Conservation (phyloP, 2,797 vertebrate species). For the Anguilla obscura region DNA sequence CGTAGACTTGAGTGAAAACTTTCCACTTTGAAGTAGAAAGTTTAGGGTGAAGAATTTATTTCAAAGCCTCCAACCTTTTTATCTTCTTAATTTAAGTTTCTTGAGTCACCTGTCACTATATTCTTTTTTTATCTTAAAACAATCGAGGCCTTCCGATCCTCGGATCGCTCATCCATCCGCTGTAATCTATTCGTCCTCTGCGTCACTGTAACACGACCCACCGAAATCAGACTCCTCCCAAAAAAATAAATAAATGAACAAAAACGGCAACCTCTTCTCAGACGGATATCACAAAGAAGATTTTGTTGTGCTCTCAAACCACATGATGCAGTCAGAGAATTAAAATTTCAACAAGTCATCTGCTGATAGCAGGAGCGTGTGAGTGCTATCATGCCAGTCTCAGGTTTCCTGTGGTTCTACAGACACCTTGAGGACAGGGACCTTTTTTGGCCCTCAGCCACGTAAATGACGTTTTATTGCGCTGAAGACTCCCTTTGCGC, state of each 20-base stretch:
- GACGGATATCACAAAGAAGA: constrained; percentile 68
- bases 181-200: constrained; percentile 71
- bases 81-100: constrained; percentile 68
- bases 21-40: neutral
- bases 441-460: constrained; percentile 68
- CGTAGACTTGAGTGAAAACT: neutral
- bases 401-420: constrained; percentile 76
- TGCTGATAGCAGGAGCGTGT: constrained; percentile 71
- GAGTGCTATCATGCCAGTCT: constrained; percentile 65
- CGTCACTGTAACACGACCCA: constrained; percentile 67
- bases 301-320: constrained; percentile 75
- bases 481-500: neutral
- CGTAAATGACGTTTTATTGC: constrained; percentile 35
- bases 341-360: constrained; percentile 83
- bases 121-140: constrained; percentile 69
- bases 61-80: neutral
- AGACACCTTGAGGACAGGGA: constrained; percentile 68
- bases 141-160: constrained; percentile 73
- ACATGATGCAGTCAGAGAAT: constrained; percentile 82
- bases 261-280: constrained; percentile 66
- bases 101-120: constrained; percentile 73
- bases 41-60: neutral
- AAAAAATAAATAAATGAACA: constrained; percentile 74
- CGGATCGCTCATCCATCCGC: constrained; percentile 67
- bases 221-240: constrained; percentile 65